Base-by-base conservation (phyloP, 2,113 vertebrate genomes). In the Australoheros scitulus region DNA sequence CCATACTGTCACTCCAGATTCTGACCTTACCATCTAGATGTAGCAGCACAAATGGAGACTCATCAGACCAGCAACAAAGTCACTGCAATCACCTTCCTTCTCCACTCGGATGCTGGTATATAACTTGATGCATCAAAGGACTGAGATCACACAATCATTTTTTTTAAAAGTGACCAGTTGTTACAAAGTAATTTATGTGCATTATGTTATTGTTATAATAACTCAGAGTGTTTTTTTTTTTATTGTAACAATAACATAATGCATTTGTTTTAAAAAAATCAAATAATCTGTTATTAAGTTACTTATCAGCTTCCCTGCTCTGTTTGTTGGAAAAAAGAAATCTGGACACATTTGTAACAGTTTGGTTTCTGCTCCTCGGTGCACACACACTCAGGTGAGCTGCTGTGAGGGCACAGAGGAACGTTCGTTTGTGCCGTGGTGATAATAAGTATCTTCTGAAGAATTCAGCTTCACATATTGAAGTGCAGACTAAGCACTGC, bases 21-120 rank as follows among this genome's bases (percentile, higher is more conserved):
- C 41, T 43, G 11, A 43, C 43, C 43, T 22, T 24, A 2, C 63
- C 38, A 43, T 41, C 63, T 7, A 43, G 17, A 15, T 65, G 63
- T 65, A n/a, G 22, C 36, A 43, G 36, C 63, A 65, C 36, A 41
- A 65, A 10, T 7, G 22, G 20, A 65, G 63, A 65, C 63, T 65
- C 36, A 9, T 65, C 61, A 64, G 34, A 2, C 20, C 61, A 22
- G 14, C 61, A 15, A 3, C 36, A 41, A 41, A 43, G 63, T 65
- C 41, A n/a, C 14, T 43, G 24, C 15, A 29, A 9, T 0, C 0
- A 1, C 41, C 64, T 47, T 26, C 41, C 22, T 70, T 20, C 64
- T 50, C 17, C 8, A 56, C n/a, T 56, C 15, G 52, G 24, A 70
- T 4, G 15, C 43, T 70, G 22, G 9, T 70, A 26, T 18, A 65